These are phyloP conservation scores for Rhabdophis nuchalis DNA, from an alignment of 2,797 vertebrate species.

Conservation along the genomic window DNA sequence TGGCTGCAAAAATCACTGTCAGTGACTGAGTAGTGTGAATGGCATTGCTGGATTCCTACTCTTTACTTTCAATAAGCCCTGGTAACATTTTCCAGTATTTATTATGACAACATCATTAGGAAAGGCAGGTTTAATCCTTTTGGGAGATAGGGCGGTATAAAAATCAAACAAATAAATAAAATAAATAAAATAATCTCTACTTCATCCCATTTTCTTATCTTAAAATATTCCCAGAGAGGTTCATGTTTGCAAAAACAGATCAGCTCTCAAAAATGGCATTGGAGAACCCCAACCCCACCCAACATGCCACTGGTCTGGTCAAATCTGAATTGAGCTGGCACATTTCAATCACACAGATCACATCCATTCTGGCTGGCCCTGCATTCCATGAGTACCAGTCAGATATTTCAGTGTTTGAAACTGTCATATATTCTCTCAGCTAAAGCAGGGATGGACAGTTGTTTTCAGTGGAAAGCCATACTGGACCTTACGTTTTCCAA, in stretches of 20 bases:
- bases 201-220: not conserved
- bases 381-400: not conserved
- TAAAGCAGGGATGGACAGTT: not conserved
- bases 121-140: not conserved
- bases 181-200: too few species aligned
- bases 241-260: not conserved
- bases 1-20: not conserved
- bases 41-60: not conserved
- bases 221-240: not conserved
- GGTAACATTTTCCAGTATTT: not conserved
- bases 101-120: not conserved
- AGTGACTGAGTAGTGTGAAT: not conserved
- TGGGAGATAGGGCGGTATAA: too few species aligned
- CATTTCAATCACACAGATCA: not conserved
- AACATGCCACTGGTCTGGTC: not conserved
- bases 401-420: not conserved
- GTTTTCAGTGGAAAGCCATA: not conserved
- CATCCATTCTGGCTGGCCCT: not conserved
- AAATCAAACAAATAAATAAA: too few species aligned
- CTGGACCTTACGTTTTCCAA: not conserved
- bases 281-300: not conserved
- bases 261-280: not conserved
- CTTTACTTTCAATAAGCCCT: not conserved
- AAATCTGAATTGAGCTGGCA: not conserved
- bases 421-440: not conserved